Conservation (phyloP, 1,140 invertebrate genomes). For the Bombus sibiricus region DNA sequence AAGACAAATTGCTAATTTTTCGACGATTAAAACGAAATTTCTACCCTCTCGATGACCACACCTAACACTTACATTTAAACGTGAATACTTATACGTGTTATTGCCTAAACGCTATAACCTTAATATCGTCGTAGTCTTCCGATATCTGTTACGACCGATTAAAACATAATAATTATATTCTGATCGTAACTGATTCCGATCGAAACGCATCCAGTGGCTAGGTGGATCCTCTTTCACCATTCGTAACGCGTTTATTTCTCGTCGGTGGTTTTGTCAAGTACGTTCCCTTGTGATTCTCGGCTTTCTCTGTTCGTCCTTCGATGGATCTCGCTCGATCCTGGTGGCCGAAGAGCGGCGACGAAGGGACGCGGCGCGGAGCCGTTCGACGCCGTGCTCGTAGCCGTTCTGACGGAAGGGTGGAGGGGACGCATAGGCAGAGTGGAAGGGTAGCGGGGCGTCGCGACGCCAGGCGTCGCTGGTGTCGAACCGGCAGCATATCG, state of each 20-base stretch:
- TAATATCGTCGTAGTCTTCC: too few relatives aligned
- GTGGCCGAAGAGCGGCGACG: not conserved
- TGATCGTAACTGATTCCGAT: too few relatives aligned
- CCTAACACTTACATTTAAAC: too few relatives aligned
- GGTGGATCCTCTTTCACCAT: not conserved
- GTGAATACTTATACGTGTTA: too few relatives aligned
- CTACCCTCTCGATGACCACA: not conserved
- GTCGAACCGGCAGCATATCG: constrained; percentile 69
- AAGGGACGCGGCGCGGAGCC: not conserved
- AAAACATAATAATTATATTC: not conserved
- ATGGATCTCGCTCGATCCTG: constrained; percentile 3
- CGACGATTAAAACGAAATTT: not conserved
- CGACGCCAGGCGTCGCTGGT: constrained; percentile 70
- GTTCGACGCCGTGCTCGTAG: not conserved
- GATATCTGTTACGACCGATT: not conserved
- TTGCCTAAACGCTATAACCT: not conserved
- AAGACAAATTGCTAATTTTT: not conserved
- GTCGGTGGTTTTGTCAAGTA: not conserved
- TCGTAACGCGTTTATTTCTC: not conserved
- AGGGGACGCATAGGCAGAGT: not conserved
- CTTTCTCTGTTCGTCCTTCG: not conserved
- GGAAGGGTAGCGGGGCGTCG: constrained; percentile 58
- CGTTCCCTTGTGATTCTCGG: not conserved
- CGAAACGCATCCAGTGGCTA: not conserved
- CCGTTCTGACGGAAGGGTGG: not conserved